Evolutionary conservation across 2,888 invertebrate species (phyloP), one percentile per base, ranked within the genome.

Genomic region (Euphydryas editha): DNA sequence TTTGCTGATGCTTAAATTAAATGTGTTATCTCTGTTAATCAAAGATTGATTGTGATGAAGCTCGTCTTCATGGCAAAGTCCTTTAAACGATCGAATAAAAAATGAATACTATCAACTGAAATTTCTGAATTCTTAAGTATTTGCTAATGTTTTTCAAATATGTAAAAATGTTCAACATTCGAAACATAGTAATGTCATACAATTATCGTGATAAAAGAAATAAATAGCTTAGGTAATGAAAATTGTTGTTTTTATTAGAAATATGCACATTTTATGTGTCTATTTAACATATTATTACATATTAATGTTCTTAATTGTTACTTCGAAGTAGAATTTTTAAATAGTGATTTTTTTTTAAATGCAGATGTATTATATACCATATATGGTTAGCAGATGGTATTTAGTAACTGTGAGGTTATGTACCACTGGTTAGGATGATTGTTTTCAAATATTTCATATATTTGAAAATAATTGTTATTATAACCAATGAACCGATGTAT

Each of bases 221-320:
- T 20, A 47, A 47, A 47, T 47, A 10, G 13, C 47, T 21, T 21
- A 11, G 11, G 13, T 47, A 20, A 47, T 47, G 47, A 47, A 47
- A 47, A 13, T 13, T 47, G 47, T 21, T 18, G 47, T 58, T 42
- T 49, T 57, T 57, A 39, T 47, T 24, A 37, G 11, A 39, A 47
- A 56, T 37, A 62, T 21, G 30, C 55, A 13, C 42, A 44, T 21
- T n/a, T 13, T 18, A 55, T n/a, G 18, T 57, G 1, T 37, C n/a
- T 17, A 15, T 30, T 66, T 57, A 39, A 55, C 62, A 62, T 62
- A 62, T 55, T 37, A n/a, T 62, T 67, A 63, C 62, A 62, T 67
- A 62, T 62, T 49, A 20, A 59, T 62, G 44, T 44, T 39, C n/a
- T 54, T 59, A 67, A 67, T 62, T 67, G 46, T 54, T 54, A 51